These are phyloP conservation scores for Lacerta viridis DNA, from an alignment of 2,797 vertebrate species.

Conservation along the genomic window DNA sequence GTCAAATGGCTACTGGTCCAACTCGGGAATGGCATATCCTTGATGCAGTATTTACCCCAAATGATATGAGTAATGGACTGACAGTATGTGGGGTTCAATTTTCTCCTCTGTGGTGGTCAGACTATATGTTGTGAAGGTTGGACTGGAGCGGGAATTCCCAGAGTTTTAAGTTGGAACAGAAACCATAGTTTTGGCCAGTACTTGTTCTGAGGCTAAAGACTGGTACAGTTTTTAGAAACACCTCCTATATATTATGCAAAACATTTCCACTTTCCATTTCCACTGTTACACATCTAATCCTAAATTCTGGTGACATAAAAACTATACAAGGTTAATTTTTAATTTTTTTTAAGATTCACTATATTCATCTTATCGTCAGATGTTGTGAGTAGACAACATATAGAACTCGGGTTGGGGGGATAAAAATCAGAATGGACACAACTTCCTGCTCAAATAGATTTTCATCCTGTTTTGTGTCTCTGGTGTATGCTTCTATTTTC, in stretches of 20 bases:
- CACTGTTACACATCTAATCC: neutral
- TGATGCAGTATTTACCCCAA: too few relatives aligned
- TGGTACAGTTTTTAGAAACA: neutral
- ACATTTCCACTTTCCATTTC: neutral
- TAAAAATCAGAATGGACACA: neutral
- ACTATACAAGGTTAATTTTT: conserved; percentile 1
- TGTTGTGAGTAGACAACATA: fast-evolving
- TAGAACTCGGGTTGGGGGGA: neutral
- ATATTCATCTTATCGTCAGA: neutral
- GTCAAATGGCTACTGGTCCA: too few relatives aligned
- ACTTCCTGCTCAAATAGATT: neutral
- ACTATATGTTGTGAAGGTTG: too few relatives aligned
- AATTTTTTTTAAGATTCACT: fast-evolving
- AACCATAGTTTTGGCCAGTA: neutral
- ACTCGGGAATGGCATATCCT: too few relatives aligned
- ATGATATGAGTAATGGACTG: too few relatives aligned
- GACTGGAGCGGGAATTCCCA: too few relatives aligned
- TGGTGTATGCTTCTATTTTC: conserved; percentile 2
- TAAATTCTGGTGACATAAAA: neutral
- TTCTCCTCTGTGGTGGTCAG: too few relatives aligned
- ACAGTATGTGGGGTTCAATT: too few relatives aligned
- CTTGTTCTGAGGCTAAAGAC: neutral
- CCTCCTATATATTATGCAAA: neutral
- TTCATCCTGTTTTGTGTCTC: conserved; percentile 9
- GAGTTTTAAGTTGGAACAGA: neutral